A percentile compares a stretch with the other conserved stretches of the same genome.
phyloP scores from a whole-genome alignment of 2,888 invertebrate genomes.

The Germaria angustata region DNA sequence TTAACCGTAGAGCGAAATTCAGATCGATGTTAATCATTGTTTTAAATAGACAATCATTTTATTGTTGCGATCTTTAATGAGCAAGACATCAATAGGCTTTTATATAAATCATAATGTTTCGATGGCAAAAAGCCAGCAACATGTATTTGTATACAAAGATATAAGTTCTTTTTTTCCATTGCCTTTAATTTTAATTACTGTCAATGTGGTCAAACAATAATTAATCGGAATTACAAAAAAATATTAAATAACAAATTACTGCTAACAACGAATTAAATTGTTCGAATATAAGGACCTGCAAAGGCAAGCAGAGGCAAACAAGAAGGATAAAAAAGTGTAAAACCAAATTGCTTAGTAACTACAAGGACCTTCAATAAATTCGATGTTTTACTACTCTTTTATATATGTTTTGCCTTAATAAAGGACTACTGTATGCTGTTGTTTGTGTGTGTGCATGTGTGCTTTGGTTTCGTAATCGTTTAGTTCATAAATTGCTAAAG shows the following conservation, averaged over 20 bases:
- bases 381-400: conserved; percentile 20
- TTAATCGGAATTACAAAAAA: conserved; percentile 19
- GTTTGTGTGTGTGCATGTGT: background rate
- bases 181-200: background rate
- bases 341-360: conserved; percentile 25
- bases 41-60: background rate
- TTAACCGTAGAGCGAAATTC: too few species aligned
- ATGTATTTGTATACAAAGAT: background rate
- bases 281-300: background rate
- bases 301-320: background rate
- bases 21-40: too few species aligned
- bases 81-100: too few species aligned
- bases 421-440: background rate
- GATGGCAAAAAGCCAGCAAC: background rate
- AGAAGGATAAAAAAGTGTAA: background rate
- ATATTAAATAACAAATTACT: conserved; percentile 16
- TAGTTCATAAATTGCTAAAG: conserved; percentile 66
- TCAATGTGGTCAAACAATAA: conserved; percentile 25
- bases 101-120: too few species aligned
- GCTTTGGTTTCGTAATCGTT: conserved; percentile 53
- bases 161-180: background rate
- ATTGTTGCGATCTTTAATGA: too few species aligned
- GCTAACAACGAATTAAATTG: conserved; percentile 5
- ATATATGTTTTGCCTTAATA: conserved; percentile 20
- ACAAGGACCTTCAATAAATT: conserved; percentile 33